Percentiles rank a stretch among this genome's conserved stretches.
Evolutionary conservation across 2,797 vertebrate genomes (phyloP).

Genomic region (Tolypeutes matacus): DNA sequence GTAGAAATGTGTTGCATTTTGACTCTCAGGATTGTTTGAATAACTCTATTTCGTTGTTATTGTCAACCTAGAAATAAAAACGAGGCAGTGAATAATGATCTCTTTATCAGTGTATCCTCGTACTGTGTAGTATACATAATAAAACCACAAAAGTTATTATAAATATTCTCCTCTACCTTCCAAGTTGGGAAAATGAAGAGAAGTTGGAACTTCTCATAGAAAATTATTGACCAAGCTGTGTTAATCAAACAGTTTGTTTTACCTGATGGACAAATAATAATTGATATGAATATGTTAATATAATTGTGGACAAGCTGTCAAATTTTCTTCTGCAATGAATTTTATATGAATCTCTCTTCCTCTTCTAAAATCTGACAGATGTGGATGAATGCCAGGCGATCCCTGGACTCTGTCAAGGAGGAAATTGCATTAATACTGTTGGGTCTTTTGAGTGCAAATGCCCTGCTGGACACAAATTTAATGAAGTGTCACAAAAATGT

Average conservation of each 20-base stretch:
- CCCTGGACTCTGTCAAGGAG: constrained; percentile 98
- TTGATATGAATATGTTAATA: constrained; percentile 75
- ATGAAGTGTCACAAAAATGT: constrained; percentile 98
- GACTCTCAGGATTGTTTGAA: background rate
- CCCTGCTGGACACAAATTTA: constrained; percentile 98
- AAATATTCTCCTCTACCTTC: background rate
- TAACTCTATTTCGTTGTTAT: background rate
- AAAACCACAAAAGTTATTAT: constrained; percentile 70
- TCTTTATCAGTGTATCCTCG: background rate
- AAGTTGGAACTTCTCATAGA: constrained; percentile 75
- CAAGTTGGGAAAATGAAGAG: constrained; percentile 78
- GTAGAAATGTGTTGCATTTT: constrained; percentile 35
- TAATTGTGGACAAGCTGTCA: constrained; percentile 76
- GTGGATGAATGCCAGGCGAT: constrained; percentile 99
- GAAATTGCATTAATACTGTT: constrained; percentile 99
- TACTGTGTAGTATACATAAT: constrained; percentile 60
- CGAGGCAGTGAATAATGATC: background rate
- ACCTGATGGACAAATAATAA: constrained; percentile 68
- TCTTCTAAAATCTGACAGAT: constrained; percentile 89
- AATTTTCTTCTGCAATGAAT: constrained; percentile 78
- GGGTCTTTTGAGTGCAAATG: constrained; percentile 99
- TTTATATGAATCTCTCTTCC: constrained; percentile 70
- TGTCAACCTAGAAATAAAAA: constrained; percentile 5
- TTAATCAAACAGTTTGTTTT: constrained; percentile 74
- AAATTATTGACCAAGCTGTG: constrained; percentile 71